Evolutionary conservation across 1,140 invertebrate species (phyloP), one percentile per base, ranked within the genome.

Genomic region (Dreissena rostriformis): DNA sequence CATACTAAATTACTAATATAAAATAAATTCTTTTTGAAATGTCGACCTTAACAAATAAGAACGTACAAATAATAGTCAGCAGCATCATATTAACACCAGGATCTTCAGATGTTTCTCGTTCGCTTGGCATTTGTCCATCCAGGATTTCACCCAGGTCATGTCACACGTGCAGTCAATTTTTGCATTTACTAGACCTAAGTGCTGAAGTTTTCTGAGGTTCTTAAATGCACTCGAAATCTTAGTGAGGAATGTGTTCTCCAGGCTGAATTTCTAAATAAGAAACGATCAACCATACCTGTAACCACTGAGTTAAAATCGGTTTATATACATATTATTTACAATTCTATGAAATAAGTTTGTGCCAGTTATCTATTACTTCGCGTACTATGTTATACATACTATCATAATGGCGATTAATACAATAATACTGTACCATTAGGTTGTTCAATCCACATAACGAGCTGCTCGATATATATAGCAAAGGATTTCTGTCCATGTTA

Each of bases 161-260:
- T 84, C 82, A 70, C 82, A 84, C 19, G 82, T 84, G 61, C 82
- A 84, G 52, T 84, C 82, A 71, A 84, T 84, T 12, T 63, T 49
- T 0, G 74, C 57, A 7, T 65, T 29, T 7, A 15, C 22, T 29
- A 84, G 53, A 15, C 71, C 19, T 8, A 84, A 53, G 1, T 22
- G 51, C 24, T 63, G 0, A 15, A 84, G 67, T 63, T 53, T 29
- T 17, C n/a, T 26, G 0, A 84, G 51, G 29, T 78, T 77, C 15
- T 72, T 84, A 24, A 84, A 77, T 15, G 82, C 67, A 19, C 29
- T 28, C 1, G 82, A 84, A 5, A 84, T 71, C 22, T 77, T 67
- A 1, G 65, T 84, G 28, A 84, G 39, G 22, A 24, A 57, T 49
- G 82, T 84, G 22, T 77, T 70, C 15, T 53, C 55, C 10, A 84